Base-by-base conservation (phyloP, 2,113 vertebrate genomes). In the Hyaena hyaena region DNA sequence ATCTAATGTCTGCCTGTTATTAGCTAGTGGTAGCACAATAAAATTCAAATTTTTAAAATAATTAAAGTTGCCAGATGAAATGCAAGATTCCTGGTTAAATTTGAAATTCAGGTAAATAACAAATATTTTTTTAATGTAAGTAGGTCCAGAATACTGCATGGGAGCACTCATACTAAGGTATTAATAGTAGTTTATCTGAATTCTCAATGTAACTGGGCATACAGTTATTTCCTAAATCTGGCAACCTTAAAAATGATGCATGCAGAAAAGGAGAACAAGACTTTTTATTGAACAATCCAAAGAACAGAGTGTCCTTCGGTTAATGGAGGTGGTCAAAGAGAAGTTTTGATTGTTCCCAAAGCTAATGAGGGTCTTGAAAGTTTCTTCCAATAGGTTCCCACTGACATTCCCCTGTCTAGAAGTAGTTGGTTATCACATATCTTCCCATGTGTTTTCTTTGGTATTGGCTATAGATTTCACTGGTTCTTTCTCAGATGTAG, bases 51-150 rank as follows among this genome's bases (percentile, higher is more conserved):
- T 5, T 74, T 86, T 58, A 63, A 91, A 50, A 76, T 71, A 81
- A 88, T 83, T 76, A 82, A 10, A 1, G 19, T 71, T 80, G 9
- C 35, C 74, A 88, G 39, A 89, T 65, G 71, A 96, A 77, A 80
- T 28, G 35, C n/a, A 93, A 7, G 8, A 88, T 81, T 19, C 12
- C n/a, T n/a, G 39, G 61, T 55, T 74, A 91, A 88, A 93, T 87
- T 66, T 92, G 16, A 94, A 93, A 90, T 93, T 90, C n/a, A 77
- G 39, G 10, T 79, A 86, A 95, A 77, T 80, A 96, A 66, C 9
- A 87, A 89, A 95, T 68, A 48, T 43, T 77, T 93, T 79, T 81
- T 71, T 84, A 81, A 68, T 61, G 15, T 81, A 81, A 79, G 23
- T 77, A 77, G 10, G 10, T 21, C 53, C n/a, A n/a, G 83, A 92